Base-by-base conservation (phyloP, 2,113 vertebrate genomes). In the Triplophysa dalaica region DNA sequence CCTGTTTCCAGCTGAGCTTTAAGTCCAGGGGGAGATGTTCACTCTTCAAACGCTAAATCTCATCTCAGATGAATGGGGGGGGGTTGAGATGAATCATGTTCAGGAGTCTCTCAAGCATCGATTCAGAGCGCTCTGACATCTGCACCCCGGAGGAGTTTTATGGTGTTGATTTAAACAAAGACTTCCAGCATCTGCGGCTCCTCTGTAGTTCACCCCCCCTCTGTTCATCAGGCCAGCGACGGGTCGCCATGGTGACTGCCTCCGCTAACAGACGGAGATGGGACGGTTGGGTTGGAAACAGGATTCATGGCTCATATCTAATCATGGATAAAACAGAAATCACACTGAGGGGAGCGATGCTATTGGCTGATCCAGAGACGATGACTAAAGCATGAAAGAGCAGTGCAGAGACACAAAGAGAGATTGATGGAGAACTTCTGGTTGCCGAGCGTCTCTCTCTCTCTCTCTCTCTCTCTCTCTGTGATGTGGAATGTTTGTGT, bases 401-500 rank as follows among this genome's bases (percentile, higher is more conserved):
- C 70, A 61, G 50, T 33, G 56, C 70, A 61, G 21, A 58, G 70
- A 22, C 54, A 52, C 79, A 82, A 82, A 83, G 88, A 89, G 82
- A 79, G 65, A 85, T 48, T 66, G 52, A 73, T 17, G 11, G 24
- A 58, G 6, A 38, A 6, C 33, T 38, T 38, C 33, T 38, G 33
- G 33, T 38, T 38, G 33, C 33, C 33, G 33, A 38, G 33, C 33
- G 33, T 38, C 33, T 38, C 6, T 38, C 33, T 87, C 89, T 90
- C 90, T 90, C 87, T 82, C 82, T 83, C 78, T 77, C 33, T 87
- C 89, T 90, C 90, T 90, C 87, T 82, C 82, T 83, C 77, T 77
- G 90, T 91, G 91, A 90, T 90, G 79, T 77, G 80, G 82, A 87
- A 83, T 62, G 73, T 75, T 87, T 87, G 85, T 87, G 77, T 78